Percentiles rank a stretch among this genome's conserved stretches.
Conservation (phyloP, 2,797 vertebrate genomes). For the Notolepis coatsorum region DNA sequence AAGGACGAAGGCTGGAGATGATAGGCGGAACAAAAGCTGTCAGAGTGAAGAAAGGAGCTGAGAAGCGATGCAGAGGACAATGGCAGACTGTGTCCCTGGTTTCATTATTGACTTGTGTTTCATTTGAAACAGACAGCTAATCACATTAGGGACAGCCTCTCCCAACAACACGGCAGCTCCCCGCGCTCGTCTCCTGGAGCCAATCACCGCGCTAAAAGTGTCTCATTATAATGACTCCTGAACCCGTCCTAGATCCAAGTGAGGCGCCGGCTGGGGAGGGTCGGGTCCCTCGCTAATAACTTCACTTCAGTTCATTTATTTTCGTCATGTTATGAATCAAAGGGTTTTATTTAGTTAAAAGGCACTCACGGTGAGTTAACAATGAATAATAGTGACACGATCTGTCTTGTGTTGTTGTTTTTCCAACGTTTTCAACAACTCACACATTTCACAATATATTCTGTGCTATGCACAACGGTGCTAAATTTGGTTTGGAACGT, state of each 20-base stretch:
- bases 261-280: slow-evolving; percentile 22
- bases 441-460: not conserved
- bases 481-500: not conserved
- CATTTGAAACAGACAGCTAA: slow-evolving; percentile 79
- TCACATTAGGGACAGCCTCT: slow-evolving; percentile 75
- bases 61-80: slow-evolving; percentile 70
- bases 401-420: not conserved
- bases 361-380: not conserved
- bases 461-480: not conserved
- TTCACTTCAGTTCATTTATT: slow-evolving; percentile 37
- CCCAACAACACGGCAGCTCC: slow-evolving; percentile 54
- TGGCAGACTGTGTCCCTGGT: slow-evolving; percentile 67
- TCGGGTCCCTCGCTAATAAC: slow-evolving; percentile 20
- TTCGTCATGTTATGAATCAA: slow-evolving; percentile 11
- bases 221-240: slow-evolving; percentile 65
- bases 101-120: slow-evolving; percentile 76
- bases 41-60: slow-evolving; percentile 64
- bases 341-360: slow-evolving; percentile 37
- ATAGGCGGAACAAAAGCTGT: slow-evolving; percentile 79
- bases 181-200: slow-evolving; percentile 66
- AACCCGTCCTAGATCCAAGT: slow-evolving; percentile 45
- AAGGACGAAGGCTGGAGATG: slow-evolving; percentile 69
- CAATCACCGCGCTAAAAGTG: slow-evolving; percentile 62
- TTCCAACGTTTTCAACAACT: not conserved
- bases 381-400: not conserved